Evolutionary conservation across 2,113 vertebrate genomes (phyloP).

Genomic region (Chaetodon auriga): DNA sequence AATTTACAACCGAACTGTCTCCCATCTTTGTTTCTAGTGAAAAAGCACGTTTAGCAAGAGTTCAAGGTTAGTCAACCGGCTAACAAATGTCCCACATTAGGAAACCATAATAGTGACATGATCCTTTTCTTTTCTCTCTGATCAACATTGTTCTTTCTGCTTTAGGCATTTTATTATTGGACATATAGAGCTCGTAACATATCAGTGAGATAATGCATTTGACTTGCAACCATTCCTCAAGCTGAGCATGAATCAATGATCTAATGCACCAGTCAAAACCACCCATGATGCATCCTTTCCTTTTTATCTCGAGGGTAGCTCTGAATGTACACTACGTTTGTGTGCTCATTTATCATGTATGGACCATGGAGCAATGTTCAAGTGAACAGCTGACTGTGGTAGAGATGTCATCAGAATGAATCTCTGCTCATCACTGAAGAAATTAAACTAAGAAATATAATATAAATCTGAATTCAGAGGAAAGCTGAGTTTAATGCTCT

Average conservation of each 20-base stretch:
- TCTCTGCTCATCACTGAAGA: slow-evolving; percentile 22
- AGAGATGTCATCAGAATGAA: slow-evolving; percentile 27
- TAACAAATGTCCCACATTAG: neutral
- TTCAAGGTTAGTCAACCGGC: neutral
- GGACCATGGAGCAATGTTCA: slow-evolving; percentile 28
- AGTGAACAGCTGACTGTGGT: slow-evolving; percentile 3
- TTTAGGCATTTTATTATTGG: neutral
- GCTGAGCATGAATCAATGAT: slow-evolving; percentile 43
- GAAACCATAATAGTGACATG: neutral
- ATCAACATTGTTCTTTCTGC: neutral
- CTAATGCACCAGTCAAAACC: slow-evolving; percentile 44
- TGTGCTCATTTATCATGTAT: slow-evolving; percentile 25
- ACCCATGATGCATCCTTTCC: slow-evolving; percentile 19
- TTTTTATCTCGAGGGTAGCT: slow-evolving; percentile 22
- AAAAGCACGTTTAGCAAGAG: neutral
- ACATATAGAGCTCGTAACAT: slow-evolving; percentile 6
- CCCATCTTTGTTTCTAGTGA: neutral
- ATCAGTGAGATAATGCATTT: slow-evolving; percentile 19
- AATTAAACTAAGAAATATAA: neutral
- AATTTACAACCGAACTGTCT: neutral
- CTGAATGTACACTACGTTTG: slow-evolving; percentile 19
- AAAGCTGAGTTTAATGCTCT: slow-evolving; percentile 10
- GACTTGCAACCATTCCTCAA: slow-evolving; percentile 29
- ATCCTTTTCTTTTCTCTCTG: neutral
- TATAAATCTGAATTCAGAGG: slow-evolving; percentile 9